Evolutionary conservation across 37 sponge, comb jelly and placozoan species (phyloP), one percentile per base, ranked within the genome.

Genomic region (Tethya wilhelma): DNA sequence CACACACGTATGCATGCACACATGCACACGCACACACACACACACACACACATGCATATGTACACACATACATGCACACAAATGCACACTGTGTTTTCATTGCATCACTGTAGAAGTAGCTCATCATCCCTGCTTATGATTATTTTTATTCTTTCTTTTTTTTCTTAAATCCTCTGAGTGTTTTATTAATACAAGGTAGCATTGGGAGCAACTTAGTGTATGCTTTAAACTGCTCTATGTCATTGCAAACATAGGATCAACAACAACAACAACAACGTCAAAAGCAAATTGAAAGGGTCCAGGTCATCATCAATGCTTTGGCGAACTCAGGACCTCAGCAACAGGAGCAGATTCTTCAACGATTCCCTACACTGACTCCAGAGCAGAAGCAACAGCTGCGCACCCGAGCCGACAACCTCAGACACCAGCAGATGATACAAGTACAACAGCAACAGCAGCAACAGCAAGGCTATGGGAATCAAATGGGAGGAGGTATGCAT

Each of bases 401-500:
- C 36, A 20, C 41, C 44, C 65, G 34, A 38, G 58, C 70, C 8
- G 58, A 57, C 44, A 19, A 55, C 33, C 3, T 38, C 44, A 80
- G 31, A 45, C 59, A 59, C n/a, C 75, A 75, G 41, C 11, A 32
- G 42, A 26, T 80, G 62, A 29, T 31, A 41, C 64, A 64, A 77
- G 63, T 22, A 32, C 80, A 79, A 44, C 82, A 81, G 49, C 82
- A 81, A 71, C 78, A 70, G 42, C 55, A 45, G 53, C 85, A 75
- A 28, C 69, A 56, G 66, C 84, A 66, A 45, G n/a, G n/a, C n/a
- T n/a, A n/a, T n/a, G n/a, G n/a, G n/a, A n/a, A n/a, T n/a, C n/a
- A n/a, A n/a, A n/a, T n/a, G n/a, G n/a, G n/a, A n/a, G n/a, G n/a
- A n/a, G n/a, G n/a, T n/a, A n/a, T n/a, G n/a, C n/a, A n/a, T n/a